Conservation (phyloP, 2,113 vertebrate genomes). For the Heterotilapia buettikoferi region DNA sequence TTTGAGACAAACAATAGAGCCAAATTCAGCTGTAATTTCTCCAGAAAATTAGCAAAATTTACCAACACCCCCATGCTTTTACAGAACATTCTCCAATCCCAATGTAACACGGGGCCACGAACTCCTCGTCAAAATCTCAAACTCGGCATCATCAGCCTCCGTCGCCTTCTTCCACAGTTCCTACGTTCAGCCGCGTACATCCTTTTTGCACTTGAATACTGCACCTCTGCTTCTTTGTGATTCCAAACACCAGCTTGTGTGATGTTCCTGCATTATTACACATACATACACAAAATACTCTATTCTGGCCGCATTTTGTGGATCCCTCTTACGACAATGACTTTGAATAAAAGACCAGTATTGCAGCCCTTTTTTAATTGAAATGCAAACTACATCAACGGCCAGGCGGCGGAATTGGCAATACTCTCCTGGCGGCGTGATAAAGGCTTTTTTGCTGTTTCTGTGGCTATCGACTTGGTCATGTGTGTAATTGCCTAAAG, state of each 20-base stretch:
- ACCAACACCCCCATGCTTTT: background rate
- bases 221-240: slow-evolving; percentile 25
- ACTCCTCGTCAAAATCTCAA: background rate
- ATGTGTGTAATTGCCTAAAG: slow-evolving; percentile 75
- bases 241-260: slow-evolving; percentile 20
- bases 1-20: background rate
- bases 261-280: slow-evolving; percentile 46
- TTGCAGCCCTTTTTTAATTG: slow-evolving; percentile 71
- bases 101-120: too few species aligned
- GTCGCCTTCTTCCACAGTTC: background rate
- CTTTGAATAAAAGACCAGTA: slow-evolving; percentile 70
- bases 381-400: slow-evolving; percentile 77
- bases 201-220: background rate
- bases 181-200: slow-evolving; percentile 7
- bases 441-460: slow-evolving; percentile 68
- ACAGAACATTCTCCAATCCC: background rate
- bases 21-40: background rate
- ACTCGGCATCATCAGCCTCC: background rate
- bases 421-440: slow-evolving; percentile 64
- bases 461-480: slow-evolving; percentile 71
- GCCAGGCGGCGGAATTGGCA: slow-evolving; percentile 54
- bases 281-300: slow-evolving; percentile 43
- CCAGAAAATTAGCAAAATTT: background rate
- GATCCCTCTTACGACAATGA: slow-evolving; percentile 58
- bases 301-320: slow-evolving; percentile 44